Evolutionary conservation across 1,140 invertebrate species (phyloP).

Genomic region (Dendroctonus valens): DNA sequence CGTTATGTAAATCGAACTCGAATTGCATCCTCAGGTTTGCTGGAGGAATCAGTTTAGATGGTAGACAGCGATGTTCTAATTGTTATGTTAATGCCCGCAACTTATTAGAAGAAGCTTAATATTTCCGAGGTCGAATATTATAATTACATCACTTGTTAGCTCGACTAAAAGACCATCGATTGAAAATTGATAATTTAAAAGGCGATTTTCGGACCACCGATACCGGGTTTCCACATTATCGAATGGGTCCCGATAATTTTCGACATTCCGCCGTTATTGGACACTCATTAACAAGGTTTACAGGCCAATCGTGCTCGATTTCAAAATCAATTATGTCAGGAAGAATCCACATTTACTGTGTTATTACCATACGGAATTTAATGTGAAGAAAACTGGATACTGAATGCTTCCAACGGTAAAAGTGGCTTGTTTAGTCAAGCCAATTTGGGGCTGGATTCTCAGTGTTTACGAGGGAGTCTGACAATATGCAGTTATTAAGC

Average conservation of each 20-base stretch:
- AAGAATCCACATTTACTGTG: constrained; percentile 15
- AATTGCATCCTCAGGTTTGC: too few species aligned
- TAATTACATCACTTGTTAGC: too few species aligned
- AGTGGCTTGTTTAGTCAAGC: neutral
- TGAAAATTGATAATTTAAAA: neutral
- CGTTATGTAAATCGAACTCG: neutral
- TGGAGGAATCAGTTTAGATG: too few species aligned
- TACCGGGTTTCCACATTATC: constrained; percentile 3
- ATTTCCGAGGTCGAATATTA: too few species aligned
- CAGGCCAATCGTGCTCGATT: constrained; percentile 14
- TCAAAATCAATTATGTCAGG: constrained; percentile 14
- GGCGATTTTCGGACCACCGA: constrained; percentile 3
- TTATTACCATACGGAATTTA: constrained; percentile 15
- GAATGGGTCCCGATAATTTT: constrained; percentile 1
- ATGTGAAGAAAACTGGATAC: constrained; percentile 5
- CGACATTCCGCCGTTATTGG: constrained; percentile 16
- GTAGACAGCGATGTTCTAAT: too few species aligned
- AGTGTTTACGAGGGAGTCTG: too few species aligned
- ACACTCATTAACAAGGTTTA: constrained; percentile 22
- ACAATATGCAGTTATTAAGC: too few species aligned
- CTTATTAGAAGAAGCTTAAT: too few species aligned
- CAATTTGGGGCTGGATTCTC: neutral
- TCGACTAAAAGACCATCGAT: too few species aligned
- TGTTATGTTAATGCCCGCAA: too few species aligned
- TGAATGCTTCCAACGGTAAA: constrained; percentile 10